Base-by-base conservation (phyloP, 2,888 invertebrate genomes). In the Lydus trimaculatus region DNA sequence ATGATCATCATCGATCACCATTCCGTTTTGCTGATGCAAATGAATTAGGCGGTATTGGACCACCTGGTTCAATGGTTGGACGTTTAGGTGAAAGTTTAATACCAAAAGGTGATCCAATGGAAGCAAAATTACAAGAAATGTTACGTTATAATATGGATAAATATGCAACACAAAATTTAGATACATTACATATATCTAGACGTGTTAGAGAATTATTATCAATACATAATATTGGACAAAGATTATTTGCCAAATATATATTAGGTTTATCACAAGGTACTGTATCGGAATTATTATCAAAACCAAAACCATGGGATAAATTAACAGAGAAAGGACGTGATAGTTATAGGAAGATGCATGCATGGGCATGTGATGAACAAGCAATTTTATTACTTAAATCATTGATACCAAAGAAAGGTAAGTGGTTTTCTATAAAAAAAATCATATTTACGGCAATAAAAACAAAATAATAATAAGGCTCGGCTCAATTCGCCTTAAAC, bases 241-340 rank as follows among this genome's bases (percentile, higher is more conserved):
- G 99, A 72, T 88, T 99, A 79, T 99, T 99, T 87, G 99, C 99
- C 79, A 99, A 99, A 85, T 98, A 98, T 87, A 96, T 99, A 62
- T 91, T 99, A 77, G 99, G 99, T 0, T 87, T 97, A 72, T 97
- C 94, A 72, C 99, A 99, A 86, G 99, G 99, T 70, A 99, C 99
- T 28, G 98, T 99, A 61, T 97, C 97, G 75, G 99, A 99, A 87
- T 88, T 99, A 80, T 90, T 99, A 73, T 98, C 98, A 77, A 99
- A 99, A 85, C 99, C 99, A 65, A 98, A 99, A 85, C 98, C 98
- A 15, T 99, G 99, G 99, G 98, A 98, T 88, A 99, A 99, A 87
- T 89, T 99, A 83, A 99, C 99, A 68, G 99, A 99, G 88, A 99
- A 99, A 86, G 99, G 99, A 39, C 89, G 99, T 66, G 99, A 99